Evolutionary conservation across 2,888 invertebrate species (phyloP).

Genomic region (Imbricaverruca yamaguchii): DNA sequence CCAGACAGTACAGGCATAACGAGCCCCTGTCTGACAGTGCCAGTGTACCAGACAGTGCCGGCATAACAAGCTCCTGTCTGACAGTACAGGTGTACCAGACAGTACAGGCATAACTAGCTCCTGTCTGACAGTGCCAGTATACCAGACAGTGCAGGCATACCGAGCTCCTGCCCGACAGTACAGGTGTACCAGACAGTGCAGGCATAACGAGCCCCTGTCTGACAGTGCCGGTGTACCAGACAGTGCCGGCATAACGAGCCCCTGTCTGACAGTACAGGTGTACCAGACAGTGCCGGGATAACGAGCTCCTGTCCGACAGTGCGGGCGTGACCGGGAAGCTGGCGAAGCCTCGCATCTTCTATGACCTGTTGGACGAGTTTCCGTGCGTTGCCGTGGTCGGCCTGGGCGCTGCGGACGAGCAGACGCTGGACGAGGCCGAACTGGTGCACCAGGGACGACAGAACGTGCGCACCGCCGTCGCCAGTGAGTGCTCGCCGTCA

Average conservation of each 20-base stretch:
- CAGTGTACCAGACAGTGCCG: no score
- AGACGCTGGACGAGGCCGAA: constrained; percentile 26
- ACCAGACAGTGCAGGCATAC: no score
- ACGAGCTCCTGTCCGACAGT: background rate
- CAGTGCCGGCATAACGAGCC: no score
- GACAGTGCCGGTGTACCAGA: no score
- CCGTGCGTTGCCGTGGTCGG: constrained; percentile 32
- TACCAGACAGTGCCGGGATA: no score
- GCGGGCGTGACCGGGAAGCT: constrained; percentile 23
- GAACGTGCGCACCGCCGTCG: constrained; percentile 30
- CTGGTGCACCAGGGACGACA: background rate
- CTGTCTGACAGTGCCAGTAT: background rate
- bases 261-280: no score
- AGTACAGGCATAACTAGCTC: no score
- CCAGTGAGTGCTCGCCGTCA: constrained; percentile 26
- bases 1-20: no score
- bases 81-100: background rate
- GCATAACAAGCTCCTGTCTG: no score
- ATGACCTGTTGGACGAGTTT: constrained; percentile 27
- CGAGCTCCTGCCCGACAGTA: no score
- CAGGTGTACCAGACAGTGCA: no score
- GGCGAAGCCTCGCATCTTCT: constrained; percentile 29
- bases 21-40: background rate
- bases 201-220: no score
- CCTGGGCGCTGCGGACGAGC: constrained; percentile 24